Percentiles rank a stretch among this genome's conserved stretches.
phyloP scores from a whole-genome alignment of 2,888 invertebrate species.

The Perdita meconis region DNA sequence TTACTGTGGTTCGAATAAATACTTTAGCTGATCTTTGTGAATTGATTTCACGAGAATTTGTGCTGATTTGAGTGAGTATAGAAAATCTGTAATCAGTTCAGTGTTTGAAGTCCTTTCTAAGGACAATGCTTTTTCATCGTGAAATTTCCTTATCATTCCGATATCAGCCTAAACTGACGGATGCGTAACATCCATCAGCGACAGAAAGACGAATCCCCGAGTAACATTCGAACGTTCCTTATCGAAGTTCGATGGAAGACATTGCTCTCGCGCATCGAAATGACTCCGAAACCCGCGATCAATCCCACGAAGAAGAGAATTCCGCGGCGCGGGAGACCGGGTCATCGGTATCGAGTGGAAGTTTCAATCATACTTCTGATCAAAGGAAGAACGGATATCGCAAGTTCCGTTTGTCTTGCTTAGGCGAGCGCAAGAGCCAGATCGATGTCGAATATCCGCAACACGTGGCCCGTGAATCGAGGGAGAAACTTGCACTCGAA shows the following conservation, averaged over 20 bases:
- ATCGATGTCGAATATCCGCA: conserved; percentile 69
- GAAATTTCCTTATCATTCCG: no score
- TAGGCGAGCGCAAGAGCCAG: conserved; percentile 52
- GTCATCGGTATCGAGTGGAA: conserved; percentile 27
- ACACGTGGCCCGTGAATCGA: conserved; percentile 71
- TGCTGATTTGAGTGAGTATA: no score
- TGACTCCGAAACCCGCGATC: conserved; percentile 6
- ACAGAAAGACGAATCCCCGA: background rate
- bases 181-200: background rate
- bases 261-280: background rate
- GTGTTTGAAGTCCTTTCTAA: no score
- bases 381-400: conserved; percentile 36
- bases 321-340: background rate
- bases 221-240: conserved; percentile 17
- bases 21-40: no score
- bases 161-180: no score
- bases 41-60: no score
- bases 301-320: conserved; percentile 12
- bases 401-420: conserved; percentile 68
- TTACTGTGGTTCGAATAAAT: no score
- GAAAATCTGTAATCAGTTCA: no score
- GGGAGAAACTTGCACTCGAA: conserved; percentile 65
- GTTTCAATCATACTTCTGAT: conserved; percentile 55
- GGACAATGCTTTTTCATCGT: no score
- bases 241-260: conserved; percentile 1